These are phyloP conservation scores for Lasius platythorax DNA, from an alignment of 2,888 invertebrate species.

Conservation along the genomic window DNA sequence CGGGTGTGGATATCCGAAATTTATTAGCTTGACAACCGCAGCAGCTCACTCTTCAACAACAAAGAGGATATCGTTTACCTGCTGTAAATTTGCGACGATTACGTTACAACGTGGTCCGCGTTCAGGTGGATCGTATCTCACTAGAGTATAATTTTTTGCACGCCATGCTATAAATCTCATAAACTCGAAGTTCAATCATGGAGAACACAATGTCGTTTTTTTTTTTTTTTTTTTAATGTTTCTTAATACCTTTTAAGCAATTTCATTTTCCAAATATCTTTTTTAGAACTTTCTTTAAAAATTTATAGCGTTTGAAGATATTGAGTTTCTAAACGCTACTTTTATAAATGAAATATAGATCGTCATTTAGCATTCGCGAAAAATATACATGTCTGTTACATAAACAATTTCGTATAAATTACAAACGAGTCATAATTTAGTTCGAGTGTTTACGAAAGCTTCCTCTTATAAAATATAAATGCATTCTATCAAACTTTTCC, in stretches of 20 bases:
- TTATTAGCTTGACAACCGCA: constrained; percentile 58
- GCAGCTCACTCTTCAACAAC: constrained; percentile 46
- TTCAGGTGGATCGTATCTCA: constrained; percentile 33
- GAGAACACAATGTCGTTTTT: not conserved
- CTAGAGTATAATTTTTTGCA: constrained; percentile 35
- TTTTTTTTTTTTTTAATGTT: not conserved
- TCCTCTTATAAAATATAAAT: not conserved
- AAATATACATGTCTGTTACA: not conserved
- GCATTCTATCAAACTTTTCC: not conserved
- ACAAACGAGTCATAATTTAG: not conserved
- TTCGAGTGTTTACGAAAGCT: not conserved
- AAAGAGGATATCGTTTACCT: constrained; percentile 50
- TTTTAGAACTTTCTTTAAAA: not conserved
- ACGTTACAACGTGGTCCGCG: constrained; percentile 49
- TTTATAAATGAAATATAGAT: not conserved
- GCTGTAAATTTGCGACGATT: constrained; percentile 55
- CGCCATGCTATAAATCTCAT: constrained; percentile 30
- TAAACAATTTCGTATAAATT: not conserved
- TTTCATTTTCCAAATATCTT: not conserved
- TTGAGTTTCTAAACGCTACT: not conserved
- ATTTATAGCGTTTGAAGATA: not conserved
- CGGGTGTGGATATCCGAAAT: constrained; percentile 35
- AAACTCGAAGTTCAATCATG: constrained; percentile 4
- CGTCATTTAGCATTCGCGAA: not conserved
- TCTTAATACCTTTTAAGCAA: not conserved